Base-by-base conservation (phyloP, 1,140 invertebrate genomes). In the Geopemphigus sp. region DNA sequence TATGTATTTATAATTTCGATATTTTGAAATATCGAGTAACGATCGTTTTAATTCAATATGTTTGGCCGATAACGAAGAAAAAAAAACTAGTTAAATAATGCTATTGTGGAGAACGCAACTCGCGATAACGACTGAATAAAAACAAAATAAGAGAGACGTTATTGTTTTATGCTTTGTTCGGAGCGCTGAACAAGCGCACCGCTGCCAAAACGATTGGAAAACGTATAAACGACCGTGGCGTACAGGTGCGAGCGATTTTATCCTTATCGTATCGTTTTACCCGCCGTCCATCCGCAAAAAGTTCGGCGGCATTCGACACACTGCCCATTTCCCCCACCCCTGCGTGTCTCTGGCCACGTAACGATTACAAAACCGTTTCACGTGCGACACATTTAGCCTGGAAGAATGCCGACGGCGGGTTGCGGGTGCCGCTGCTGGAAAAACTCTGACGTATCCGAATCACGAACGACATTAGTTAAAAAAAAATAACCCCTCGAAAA, bases 321-420 rank as follows among this genome's bases (percentile, higher is more conserved):
- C 66, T 32, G n/a, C 47, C 5, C 12, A 8, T 19, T 11, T 15
- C 5, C 53, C 53, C 53, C 53, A n/a, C 19, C n/a, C n/a, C n/a
- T n/a, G n/a, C n/a, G n/a, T 17, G 59, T 24, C 59, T 61, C 3
- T 8, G 15, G 26, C 15, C 39, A 17, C 61, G 26, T 12, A 45
- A 68, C 64, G 64, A 68, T 68, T 68, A 68, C 64, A 50, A 68
- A 68, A 45, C 6, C 64, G n/a, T 45, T 68, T 47, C 64, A 68
- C 64, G 64, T 68, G 64, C 64, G 64, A 68, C 64, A 68, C 64
- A 22, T 68, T 45, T 24, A 45, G 64, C 32, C 19, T 19, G 39
- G 8, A 22, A 39, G 53, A 54, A 17, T 54, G 17, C 2, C 19
- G 53, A 17, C 53, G 47, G 47, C 11, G 5, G 1, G 47, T 1